Percentiles rank a stretch among this genome's conserved stretches.
These are phyloP conservation scores for Acanthococcus lagerstroemiae DNA, from an alignment of 2,888 invertebrate species.

Conservation along the genomic window DNA sequence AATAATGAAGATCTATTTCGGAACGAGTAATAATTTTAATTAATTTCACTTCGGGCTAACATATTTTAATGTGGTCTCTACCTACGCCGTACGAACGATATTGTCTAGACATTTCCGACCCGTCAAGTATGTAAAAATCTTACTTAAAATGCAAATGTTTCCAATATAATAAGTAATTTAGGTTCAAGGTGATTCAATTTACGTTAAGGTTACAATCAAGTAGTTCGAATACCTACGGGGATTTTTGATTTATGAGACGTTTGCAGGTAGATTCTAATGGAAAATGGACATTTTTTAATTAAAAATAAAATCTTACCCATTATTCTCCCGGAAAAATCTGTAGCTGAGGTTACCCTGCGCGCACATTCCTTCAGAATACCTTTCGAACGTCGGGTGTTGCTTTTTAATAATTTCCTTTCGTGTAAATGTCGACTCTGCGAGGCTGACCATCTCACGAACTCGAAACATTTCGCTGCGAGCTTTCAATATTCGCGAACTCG, in stretches of 20 bases:
- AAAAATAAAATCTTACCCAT: conserved; percentile 14
- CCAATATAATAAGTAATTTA: conserved; percentile 26
- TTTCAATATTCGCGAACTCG: no score
- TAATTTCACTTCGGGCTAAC: conserved; percentile 23
- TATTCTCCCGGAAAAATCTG: neutral
- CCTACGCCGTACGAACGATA: conserved; percentile 19
- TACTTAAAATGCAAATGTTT: conserved; percentile 29
- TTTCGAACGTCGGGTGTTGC: no score
- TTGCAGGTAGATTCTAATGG: conserved; percentile 11
- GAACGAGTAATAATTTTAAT: conserved; percentile 27
- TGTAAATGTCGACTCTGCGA: no score
- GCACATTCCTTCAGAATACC: no score
- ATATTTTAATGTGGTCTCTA: conserved; percentile 9
- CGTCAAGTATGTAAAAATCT: conserved; percentile 30
- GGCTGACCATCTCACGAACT: no score
- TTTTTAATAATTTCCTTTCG: no score
- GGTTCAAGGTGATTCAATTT: conserved; percentile 27
- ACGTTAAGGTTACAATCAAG: conserved; percentile 19
- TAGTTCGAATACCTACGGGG: conserved; percentile 19
- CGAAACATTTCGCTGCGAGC: no score
- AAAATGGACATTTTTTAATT: conserved; percentile 28
- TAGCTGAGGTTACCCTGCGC: neutral
- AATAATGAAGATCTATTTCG: conserved; percentile 28
- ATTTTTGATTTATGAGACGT: conserved; percentile 15
- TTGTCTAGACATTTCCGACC: conserved; percentile 18